Evolutionary conservation across 2,113 vertebrate species (phyloP), one percentile per base, ranked within the genome.

Genomic region (Petrocephalus microphthalmus): DNA sequence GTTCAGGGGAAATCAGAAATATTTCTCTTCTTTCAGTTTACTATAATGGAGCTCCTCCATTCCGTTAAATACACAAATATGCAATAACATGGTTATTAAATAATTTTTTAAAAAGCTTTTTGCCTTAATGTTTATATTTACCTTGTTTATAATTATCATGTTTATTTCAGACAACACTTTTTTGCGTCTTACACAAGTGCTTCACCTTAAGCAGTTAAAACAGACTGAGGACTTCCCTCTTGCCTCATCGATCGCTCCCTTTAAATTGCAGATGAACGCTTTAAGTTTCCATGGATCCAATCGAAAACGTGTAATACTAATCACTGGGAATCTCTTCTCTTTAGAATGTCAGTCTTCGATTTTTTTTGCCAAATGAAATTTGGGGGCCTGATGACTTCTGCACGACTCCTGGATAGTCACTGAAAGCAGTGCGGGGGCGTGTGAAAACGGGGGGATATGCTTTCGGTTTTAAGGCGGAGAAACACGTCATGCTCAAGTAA

Each of bases 381-480:
- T 78, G 71, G 86, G 13, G 22, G 47, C 20, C 60, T 29, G 60
- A 71, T 49, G 37, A 47, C 42, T 83, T 83, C 22, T 49, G 37
- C 22, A 83, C 19, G 19, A 83, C 13, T 86, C 17, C 42, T 29
- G 71, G 37, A 37, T n/a, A 57, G 87, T 51, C 7, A 47, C 7
- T 42, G 7, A 67, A 20, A 86, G 33, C 29, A 57, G 54, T 74
- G 60, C 13, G 37, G 56, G 33, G 64, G 60, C 25, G 52, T 83
- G 78, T 83, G 37, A 83, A 49, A 83, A 83, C 22, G 29, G 74
- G 33, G 74, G 33, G 53, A 78, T 82, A 54, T 88, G 52, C 52
- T 60, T 88, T 88, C 87, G 57, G 78, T 81, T 47, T 47, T 81
- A 37, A 60, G 15, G 81, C 49, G 52, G 42, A 56, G 56, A 22